A percentile compares a stretch with the other conserved stretches of the same genome.
phyloP scores from a whole-genome alignment of 2,797 vertebrate species.

The Crypturellus tataupa region DNA sequence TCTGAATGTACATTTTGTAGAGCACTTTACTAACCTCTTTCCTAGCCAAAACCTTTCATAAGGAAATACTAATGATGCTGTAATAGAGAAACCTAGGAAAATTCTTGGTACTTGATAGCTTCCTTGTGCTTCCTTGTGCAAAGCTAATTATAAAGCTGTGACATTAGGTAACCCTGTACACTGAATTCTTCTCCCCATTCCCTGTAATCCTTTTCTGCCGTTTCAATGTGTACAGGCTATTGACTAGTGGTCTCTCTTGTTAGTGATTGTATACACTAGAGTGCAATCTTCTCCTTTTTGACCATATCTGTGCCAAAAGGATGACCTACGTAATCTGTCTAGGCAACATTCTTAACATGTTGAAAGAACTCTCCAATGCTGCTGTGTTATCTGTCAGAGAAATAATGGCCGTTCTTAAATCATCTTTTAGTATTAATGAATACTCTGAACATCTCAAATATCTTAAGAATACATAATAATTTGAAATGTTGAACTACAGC shows the following conservation, averaged over 20 bases:
- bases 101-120: neutral
- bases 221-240: neutral
- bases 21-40: neutral
- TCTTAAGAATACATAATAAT: neutral
- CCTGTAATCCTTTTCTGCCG: neutral
- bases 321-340: neutral
- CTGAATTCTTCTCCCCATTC: neutral
- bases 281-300: neutral
- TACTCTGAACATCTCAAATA: neutral
- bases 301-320: neutral
- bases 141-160: neutral
- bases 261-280: neutral
- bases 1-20: neutral
- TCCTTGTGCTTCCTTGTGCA: neutral
- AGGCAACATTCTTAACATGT: neutral
- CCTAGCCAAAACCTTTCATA: neutral
- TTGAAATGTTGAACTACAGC: neutral
- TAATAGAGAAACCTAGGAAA: neutral
- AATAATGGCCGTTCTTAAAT: neutral
- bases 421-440: neutral
- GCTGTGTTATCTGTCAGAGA: neutral
- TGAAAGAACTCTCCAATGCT: neutral
- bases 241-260: neutral
- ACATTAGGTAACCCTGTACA: neutral
- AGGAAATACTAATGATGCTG: neutral